Percentiles rank a stretch among this genome's conserved stretches.
Conservation (phyloP, 2,888 invertebrate species). For the Drosophila ochracea region DNA sequence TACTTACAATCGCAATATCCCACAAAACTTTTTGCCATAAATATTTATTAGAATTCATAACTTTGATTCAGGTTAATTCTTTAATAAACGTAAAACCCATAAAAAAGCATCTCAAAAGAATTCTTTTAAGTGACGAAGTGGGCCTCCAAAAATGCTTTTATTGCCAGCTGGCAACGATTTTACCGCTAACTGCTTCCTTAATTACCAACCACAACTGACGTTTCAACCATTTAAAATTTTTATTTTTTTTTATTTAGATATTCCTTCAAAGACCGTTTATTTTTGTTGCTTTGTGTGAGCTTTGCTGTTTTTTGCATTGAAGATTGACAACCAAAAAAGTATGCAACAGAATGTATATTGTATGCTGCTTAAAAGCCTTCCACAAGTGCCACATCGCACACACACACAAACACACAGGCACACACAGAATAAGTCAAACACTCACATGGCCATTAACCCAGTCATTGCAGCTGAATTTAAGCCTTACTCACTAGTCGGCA, state of each 20-base stretch:
- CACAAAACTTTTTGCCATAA: not conserved
- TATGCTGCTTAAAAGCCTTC: conserved; percentile 58
- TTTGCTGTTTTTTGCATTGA: conserved; percentile 60
- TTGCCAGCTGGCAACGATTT: conserved; percentile 5
- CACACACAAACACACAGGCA: conserved; percentile 7
- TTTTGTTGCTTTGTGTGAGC: conserved; percentile 21
- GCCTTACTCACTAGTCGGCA: conserved; percentile 22
- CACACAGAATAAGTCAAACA: conserved; percentile 34
- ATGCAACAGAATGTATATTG: conserved; percentile 49
- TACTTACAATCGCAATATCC: not conserved
- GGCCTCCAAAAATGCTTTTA: not conserved
- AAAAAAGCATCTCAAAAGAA: not conserved
- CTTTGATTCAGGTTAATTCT: not conserved
- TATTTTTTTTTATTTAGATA: not conserved
- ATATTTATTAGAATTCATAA: not conserved
- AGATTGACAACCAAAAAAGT: conserved; percentile 52
- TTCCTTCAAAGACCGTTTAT: conserved; percentile 25
- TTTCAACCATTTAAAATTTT: conserved; percentile 4
- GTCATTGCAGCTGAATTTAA: conserved; percentile 52
- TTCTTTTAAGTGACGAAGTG: not conserved
- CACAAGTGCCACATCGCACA: conserved; percentile 25
- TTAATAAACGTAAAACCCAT: not conserved
- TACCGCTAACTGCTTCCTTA: conserved; percentile 14
- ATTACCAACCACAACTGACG: conserved; percentile 18
- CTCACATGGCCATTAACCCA: conserved; percentile 62